phyloP scores from a whole-genome alignment of 2,797 vertebrate species.

The Pampus argenteus region DNA sequence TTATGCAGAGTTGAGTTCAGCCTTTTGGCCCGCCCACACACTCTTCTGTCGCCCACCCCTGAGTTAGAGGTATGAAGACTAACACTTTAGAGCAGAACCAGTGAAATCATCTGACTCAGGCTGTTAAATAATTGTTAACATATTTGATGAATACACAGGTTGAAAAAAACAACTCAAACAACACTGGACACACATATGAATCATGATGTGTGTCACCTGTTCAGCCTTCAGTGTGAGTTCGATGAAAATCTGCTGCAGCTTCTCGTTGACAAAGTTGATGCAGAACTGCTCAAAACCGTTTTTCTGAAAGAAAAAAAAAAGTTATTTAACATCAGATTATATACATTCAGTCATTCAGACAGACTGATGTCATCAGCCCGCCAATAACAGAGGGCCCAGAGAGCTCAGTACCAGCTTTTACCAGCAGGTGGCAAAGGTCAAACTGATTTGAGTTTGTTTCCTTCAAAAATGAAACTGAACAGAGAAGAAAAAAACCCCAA shows the following conservation, averaged over 20 bases:
- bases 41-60: no score
- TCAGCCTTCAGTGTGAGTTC: conserved; percentile 90
- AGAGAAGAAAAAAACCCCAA: no score
- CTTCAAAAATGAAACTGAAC: not conserved
- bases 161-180: not conserved
- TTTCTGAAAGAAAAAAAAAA: conserved; percentile 61
- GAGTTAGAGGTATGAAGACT: no score
- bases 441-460: not conserved
- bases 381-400: no score
- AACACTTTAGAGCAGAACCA: no score
- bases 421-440: not conserved
- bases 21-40: no score
- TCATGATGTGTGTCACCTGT: conserved; percentile 74
- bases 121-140: no score
- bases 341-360: not conserved
- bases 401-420: not conserved
- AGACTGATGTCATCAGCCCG: no score
- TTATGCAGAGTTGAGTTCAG: no score
- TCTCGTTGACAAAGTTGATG: conserved; percentile 91
- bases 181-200: not conserved
- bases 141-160: not conserved
- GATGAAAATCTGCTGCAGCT: conserved; percentile 90
- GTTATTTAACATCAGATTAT: not conserved
- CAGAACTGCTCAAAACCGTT: conserved; percentile 90
- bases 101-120: no score